A percentile compares a stretch with the other conserved stretches of the same genome.
Conservation (phyloP, 2,113 vertebrate genomes). For the Rana temporaria region DNA sequence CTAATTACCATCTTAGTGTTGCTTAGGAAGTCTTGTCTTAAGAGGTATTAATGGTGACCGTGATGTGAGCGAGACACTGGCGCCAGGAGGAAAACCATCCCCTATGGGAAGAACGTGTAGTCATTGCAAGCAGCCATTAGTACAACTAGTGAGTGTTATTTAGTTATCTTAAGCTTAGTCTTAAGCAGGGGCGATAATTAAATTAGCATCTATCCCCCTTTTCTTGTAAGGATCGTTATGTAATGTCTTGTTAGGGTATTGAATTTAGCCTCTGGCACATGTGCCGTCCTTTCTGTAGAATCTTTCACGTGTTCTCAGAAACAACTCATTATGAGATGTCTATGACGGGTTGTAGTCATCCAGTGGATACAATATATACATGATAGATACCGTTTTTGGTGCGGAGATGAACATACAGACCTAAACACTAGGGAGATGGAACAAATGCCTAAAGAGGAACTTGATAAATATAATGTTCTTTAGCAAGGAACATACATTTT, state of each 20-base stretch:
- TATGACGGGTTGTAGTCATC: no score
- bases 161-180: neutral
- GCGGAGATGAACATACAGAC: no score
- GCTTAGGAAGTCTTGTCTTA: neutral
- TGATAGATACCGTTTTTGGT: no score
- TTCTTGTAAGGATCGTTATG: slow-evolving; percentile 5
- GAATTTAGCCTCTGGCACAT: neutral
- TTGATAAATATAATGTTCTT: no score
- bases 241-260: slow-evolving; percentile 10
- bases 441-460: no score
- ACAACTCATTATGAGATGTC: no score
- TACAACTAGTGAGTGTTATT: neutral
- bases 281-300: neutral
- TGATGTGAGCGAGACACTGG: neutral
- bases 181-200: slow-evolving; percentile 31
- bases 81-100: neutral
- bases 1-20: neutral
- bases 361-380: no score
- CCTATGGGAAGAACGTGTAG: slow-evolving; percentile 7
- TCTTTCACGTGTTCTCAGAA: no score
- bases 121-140: neutral
- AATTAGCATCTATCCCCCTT: neutral
- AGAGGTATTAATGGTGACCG: neutral
- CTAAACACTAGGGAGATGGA: no score
- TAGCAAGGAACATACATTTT: no score